Evolutionary conservation across 2,797 vertebrate genomes (phyloP).

Genomic region (Sebastes itinus): DNA sequence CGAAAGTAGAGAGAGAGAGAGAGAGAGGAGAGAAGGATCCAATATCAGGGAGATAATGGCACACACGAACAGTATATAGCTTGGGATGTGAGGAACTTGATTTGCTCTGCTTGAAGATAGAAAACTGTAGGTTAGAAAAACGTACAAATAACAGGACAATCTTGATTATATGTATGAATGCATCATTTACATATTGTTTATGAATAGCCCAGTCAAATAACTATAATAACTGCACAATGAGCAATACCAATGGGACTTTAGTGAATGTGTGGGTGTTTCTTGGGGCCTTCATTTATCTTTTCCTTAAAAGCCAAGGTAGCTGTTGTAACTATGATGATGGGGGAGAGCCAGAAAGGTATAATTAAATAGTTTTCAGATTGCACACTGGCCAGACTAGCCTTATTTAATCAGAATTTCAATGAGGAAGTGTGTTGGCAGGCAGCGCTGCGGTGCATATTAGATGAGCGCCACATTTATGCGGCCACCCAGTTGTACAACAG

Average conservation of each 20-base stretch:
- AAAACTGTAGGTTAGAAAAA: neutral
- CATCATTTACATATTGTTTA: neutral
- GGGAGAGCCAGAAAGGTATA: constrained; percentile 42
- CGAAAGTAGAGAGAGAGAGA: neutral
- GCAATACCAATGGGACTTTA: neutral
- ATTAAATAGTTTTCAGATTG: constrained; percentile 61
- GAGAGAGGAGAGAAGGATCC: neutral
- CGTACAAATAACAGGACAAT: neutral
- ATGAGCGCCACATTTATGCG: constrained; percentile 76
- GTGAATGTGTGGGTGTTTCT: constrained; percentile 3
- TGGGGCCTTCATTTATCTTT: constrained; percentile 2
- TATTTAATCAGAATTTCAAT: constrained; percentile 78
- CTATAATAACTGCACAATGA: neutral
- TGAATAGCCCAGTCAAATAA: constrained; percentile 6
- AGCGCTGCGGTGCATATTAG: constrained; percentile 67
- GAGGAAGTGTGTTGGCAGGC: constrained; percentile 73
- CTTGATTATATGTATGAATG: neutral
- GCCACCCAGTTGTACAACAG: constrained; percentile 76
- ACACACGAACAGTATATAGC: neutral
- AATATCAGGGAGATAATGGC: neutral
- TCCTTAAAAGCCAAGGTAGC: constrained; percentile 30
- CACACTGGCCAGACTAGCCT: constrained; percentile 42
- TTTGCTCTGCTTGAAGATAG: neutral
- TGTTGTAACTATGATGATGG: constrained; percentile 20
- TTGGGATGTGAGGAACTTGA: neutral